phyloP scores from a whole-genome alignment of 2,797 vertebrate species.

The Apogon hyalosoma region DNA sequence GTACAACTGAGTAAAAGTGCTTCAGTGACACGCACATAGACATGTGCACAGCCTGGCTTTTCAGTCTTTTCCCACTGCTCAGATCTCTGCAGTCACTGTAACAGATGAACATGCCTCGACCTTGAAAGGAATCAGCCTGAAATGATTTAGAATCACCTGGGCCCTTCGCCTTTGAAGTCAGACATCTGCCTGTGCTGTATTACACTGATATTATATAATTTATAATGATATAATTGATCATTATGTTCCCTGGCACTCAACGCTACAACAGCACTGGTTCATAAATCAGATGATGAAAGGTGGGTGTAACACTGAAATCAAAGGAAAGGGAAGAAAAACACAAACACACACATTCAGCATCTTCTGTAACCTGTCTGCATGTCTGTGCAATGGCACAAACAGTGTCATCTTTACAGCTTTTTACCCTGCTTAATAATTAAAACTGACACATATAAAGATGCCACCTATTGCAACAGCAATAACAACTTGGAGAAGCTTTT shows the following conservation, averaged over 20 bases:
- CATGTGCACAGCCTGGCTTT: conserved; percentile 19
- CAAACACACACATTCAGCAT: conserved; percentile 46
- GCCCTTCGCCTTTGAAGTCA: conserved; percentile 72
- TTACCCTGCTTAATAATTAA: background rate
- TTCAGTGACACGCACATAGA: conserved; percentile 9
- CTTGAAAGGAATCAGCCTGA: conserved; percentile 63
- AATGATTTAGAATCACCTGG: conserved; percentile 75
- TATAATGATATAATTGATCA: conserved; percentile 78
- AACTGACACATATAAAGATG: background rate
- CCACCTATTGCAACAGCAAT: too few relatives aligned
- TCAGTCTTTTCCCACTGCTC: conserved; percentile 22
- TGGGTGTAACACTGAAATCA: conserved; percentile 61
- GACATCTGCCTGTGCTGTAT: conserved; percentile 70
- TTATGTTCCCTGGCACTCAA: conserved; percentile 78
- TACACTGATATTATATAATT: conserved; percentile 75
- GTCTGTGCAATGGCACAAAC: conserved; percentile 39
- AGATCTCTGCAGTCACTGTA: conserved; percentile 46
- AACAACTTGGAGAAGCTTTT: too few relatives aligned
- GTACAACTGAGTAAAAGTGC: too few relatives aligned
- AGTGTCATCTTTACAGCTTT: conserved; percentile 26
- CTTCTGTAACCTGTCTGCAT: conserved; percentile 19
- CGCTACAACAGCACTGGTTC: conserved; percentile 51
- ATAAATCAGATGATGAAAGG: conserved; percentile 77
- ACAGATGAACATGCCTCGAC: conserved; percentile 62
- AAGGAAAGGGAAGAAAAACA: conserved; percentile 52